phyloP scores from a whole-genome alignment of 2,113 vertebrate species.

The Butorides virescens region DNA sequence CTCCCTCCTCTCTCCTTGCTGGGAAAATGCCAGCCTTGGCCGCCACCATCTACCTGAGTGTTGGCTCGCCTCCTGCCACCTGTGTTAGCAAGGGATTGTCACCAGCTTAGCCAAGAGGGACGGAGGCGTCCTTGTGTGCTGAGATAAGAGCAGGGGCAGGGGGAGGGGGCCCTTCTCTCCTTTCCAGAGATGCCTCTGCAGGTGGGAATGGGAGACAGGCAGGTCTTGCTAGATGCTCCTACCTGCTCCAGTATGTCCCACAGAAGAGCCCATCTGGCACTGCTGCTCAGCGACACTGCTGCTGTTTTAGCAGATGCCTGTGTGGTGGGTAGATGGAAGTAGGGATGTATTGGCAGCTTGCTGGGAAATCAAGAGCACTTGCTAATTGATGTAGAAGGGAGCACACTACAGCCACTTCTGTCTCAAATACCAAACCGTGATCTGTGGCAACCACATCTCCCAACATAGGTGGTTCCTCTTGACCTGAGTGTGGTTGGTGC shows the following conservation, averaged over 20 bases:
- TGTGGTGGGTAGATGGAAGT: background rate
- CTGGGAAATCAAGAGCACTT: background rate
- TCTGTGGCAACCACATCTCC: background rate
- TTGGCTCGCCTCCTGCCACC: background rate
- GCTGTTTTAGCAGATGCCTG: background rate
- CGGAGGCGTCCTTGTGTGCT: background rate
- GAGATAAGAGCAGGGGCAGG: background rate
- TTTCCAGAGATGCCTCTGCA: background rate
- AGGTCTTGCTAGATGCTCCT: background rate
- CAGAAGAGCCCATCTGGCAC: background rate
- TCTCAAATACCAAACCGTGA: background rate
- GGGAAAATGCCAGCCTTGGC: background rate
- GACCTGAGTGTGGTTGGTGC: background rate
- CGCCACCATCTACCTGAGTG: background rate
- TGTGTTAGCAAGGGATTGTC: background rate
- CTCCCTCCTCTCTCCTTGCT: background rate
- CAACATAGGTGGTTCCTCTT: background rate
- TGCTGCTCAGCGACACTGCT: background rate
- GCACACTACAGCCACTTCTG: background rate
- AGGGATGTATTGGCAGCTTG: background rate
- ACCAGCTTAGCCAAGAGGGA: background rate
- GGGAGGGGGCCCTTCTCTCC: background rate
- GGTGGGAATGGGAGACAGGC: background rate
- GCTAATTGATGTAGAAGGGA: background rate
- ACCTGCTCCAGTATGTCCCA: background rate